A percentile compares a stretch with the other conserved stretches of the same genome.
phyloP scores from a whole-genome alignment of 2,888 invertebrate genomes.

The Drosophila lacicola region DNA sequence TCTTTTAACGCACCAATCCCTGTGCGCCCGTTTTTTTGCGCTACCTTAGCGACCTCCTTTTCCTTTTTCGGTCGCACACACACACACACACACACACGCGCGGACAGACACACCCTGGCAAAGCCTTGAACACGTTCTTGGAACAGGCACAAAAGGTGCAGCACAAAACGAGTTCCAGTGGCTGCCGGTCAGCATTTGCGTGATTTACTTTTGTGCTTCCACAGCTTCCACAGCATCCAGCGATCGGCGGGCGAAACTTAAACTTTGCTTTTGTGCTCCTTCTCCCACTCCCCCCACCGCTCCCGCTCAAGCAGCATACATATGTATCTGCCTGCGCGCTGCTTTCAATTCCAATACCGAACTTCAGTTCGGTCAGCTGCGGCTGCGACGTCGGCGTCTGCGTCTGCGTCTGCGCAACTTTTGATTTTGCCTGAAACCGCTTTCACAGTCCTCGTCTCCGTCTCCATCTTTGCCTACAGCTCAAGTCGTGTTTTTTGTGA shows the following conservation, averaged over 20 bases:
- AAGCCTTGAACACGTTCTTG: constrained; percentile 77
- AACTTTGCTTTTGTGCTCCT: constrained; percentile 29
- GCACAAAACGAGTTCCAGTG: constrained; percentile 64
- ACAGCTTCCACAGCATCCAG: constrained; percentile 58
- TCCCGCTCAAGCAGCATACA: not conserved
- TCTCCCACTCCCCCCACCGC: not conserved
- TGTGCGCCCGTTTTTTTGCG: constrained; percentile 29
- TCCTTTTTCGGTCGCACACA: constrained; percentile 48
- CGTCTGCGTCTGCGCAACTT: constrained; percentile 73
- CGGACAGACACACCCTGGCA: constrained; percentile 56
- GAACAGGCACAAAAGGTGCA: constrained; percentile 73
- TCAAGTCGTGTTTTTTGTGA: constrained; percentile 25
- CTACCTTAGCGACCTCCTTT: constrained; percentile 64
- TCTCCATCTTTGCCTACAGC: not conserved
- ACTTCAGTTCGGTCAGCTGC: constrained; percentile 58
- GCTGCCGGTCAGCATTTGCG: constrained; percentile 53
- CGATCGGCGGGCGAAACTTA: constrained; percentile 46
- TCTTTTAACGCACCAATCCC: constrained; percentile 39
- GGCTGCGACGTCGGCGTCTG: constrained; percentile 27
- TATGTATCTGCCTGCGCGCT: not conserved
- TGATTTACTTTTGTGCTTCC: constrained; percentile 42
- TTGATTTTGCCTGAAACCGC: constrained; percentile 80
- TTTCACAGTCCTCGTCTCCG: constrained; percentile 38
- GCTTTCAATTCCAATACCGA: constrained; percentile 22
- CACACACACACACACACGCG: constrained; percentile 5